Percentiles rank a stretch among this genome's conserved stretches.
Conservation (phyloP, 1,140 invertebrate genomes). For the Tetraneura akinire region DNA sequence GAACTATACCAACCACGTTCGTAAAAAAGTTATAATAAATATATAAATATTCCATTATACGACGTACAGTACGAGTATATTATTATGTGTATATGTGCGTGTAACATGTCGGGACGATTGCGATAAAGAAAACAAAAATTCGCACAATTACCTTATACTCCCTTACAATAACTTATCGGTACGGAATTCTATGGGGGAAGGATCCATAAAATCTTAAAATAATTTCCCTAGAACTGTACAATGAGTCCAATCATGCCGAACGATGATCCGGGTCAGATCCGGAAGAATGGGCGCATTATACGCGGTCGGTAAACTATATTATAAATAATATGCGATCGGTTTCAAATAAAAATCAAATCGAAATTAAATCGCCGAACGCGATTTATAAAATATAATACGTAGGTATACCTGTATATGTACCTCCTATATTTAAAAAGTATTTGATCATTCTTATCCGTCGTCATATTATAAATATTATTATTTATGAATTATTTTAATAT, state of each 20-base stretch:
- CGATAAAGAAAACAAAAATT: slow-evolving; percentile 7
- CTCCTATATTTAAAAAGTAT: too few relatives aligned
- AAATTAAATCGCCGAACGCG: slow-evolving; percentile 38
- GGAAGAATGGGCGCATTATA: neutral
- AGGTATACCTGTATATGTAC: too few relatives aligned
- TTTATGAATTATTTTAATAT: neutral
- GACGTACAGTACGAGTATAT: too few relatives aligned
- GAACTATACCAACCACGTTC: too few relatives aligned
- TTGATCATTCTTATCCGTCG: too few relatives aligned
- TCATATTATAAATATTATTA: neutral
- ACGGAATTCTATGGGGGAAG: neutral
- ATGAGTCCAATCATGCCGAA: slow-evolving; percentile 16
- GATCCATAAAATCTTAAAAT: neutral
- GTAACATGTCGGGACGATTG: neutral
- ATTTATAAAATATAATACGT: too few relatives aligned
- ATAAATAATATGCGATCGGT: slow-evolving; percentile 6
- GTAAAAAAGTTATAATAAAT: too few relatives aligned
- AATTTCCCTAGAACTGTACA: slow-evolving; percentile 19
- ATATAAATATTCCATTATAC: too few relatives aligned
- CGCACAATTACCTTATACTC: slow-evolving; percentile 16
- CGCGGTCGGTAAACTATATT: neutral
- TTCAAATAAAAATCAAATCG: slow-evolving; percentile 8
- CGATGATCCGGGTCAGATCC: neutral
- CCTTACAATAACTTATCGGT: neutral
- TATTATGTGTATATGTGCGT: too few relatives aligned